Percentiles rank a stretch among this genome's conserved stretches.
phyloP scores from a whole-genome alignment of 2,888 invertebrate genomes.

The Orthonevra nobilis region DNA sequence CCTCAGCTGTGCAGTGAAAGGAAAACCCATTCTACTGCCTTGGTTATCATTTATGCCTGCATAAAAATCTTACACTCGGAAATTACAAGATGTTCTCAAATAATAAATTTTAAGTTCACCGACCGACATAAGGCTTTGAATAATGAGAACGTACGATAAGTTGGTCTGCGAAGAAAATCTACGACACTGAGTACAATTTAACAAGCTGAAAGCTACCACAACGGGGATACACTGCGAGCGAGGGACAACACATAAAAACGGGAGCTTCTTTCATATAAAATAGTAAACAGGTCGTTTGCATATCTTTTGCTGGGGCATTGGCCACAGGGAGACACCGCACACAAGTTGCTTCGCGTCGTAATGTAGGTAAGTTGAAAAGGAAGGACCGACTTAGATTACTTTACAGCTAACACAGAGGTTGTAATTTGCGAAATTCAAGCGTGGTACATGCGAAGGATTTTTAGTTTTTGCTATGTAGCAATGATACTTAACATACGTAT shows the following conservation, averaged over 20 bases:
- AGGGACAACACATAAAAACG: background rate
- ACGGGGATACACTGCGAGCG: background rate
- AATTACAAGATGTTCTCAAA: constrained; percentile 31
- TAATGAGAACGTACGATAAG: background rate
- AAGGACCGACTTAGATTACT: no score
- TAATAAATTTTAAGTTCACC: constrained; percentile 18
- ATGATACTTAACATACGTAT: no score
- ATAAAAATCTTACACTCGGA: constrained; percentile 3
- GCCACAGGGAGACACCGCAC: no score
- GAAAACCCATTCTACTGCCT: background rate
- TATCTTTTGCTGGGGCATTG: no score
- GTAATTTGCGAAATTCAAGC: no score
- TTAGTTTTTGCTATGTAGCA: no score
- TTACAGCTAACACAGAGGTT: no score
- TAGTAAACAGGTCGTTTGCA: constrained; percentile 19
- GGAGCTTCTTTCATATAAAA: constrained; percentile 24
- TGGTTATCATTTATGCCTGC: constrained; percentile 15
- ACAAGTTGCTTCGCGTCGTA: no score
- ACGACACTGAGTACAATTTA: background rate
- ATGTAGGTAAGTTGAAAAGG: no score
- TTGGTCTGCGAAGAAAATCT: no score
- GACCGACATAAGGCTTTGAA: constrained; percentile 3
- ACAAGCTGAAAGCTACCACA: background rate
- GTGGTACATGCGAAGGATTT: no score
- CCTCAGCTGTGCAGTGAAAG: no score